Conservation (phyloP, 2,113 vertebrate genomes). For the Agapornis roseicollis region DNA sequence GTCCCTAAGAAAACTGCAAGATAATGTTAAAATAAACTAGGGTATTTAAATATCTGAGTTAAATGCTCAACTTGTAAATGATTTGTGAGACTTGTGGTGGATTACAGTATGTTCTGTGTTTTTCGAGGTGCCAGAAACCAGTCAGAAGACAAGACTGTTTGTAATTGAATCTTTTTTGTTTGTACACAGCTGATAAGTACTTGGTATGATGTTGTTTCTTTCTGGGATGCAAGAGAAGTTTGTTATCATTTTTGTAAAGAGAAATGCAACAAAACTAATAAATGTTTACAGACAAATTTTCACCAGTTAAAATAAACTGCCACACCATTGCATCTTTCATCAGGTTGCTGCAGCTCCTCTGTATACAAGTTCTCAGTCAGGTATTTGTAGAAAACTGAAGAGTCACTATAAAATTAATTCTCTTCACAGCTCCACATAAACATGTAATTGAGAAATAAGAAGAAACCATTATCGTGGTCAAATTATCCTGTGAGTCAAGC, state of each 20-base stretch:
- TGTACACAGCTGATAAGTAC: neutral
- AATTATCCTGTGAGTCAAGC: neutral
- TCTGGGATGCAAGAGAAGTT: neutral
- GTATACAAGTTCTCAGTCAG: neutral
- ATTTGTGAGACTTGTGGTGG: neutral
- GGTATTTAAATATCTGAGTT: neutral
- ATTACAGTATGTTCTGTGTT: neutral
- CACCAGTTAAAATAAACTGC: conserved; percentile 36
- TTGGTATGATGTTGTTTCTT: neutral
- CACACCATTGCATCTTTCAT: neutral
- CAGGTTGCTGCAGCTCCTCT: neutral
- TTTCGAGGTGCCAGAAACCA: conserved; percentile 1
- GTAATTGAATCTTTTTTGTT: neutral
- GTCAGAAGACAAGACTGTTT: neutral
- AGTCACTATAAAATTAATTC: neutral
- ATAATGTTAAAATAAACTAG: neutral
- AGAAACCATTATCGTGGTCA: neutral
- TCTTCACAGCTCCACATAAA: neutral
- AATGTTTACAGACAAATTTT: conserved; percentile 20
- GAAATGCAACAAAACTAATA: neutral
- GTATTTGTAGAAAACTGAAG: neutral
- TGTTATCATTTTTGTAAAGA: conserved; percentile 13
- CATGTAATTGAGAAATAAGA: neutral
- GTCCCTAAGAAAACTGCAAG: neutral
- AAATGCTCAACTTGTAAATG: neutral